These are phyloP conservation scores for Galendromus occidentalis DNA, from an alignment of 1,140 invertebrate genomes.

Conservation along the genomic window DNA sequence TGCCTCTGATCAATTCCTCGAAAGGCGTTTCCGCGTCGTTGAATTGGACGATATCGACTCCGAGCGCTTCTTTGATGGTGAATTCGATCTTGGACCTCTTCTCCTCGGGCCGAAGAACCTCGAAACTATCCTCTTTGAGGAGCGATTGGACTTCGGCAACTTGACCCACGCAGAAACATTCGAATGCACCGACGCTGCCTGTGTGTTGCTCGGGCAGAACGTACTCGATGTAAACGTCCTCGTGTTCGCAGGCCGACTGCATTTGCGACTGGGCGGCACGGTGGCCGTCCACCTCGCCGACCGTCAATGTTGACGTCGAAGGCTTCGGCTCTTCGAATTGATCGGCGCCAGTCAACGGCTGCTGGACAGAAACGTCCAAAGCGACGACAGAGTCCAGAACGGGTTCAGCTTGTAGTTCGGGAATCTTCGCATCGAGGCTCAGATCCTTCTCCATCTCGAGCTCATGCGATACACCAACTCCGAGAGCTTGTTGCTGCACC, in stretches of 20 bases:
- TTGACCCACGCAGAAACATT: neutral
- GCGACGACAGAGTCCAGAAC: neutral
- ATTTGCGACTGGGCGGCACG: neutral
- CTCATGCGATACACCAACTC: neutral
- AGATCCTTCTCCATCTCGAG: neutral
- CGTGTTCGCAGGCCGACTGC: neutral
- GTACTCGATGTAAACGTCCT: neutral
- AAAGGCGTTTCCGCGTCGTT: neutral
- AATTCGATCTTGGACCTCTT: conserved; percentile 5
- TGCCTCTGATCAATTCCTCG: neutral
- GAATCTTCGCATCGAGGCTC: neutral
- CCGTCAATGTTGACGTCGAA: neutral
- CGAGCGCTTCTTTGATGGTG: neutral
- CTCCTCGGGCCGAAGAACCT: neutral
- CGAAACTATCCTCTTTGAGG: conserved; percentile 5
- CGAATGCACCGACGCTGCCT: neutral
- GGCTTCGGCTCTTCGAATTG: neutral
- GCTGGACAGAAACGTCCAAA: neutral
- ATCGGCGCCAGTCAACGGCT: neutral
- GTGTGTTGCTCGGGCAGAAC: neutral
- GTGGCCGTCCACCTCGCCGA: neutral
- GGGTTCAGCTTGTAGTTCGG: neutral
- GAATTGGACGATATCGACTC: neutral
- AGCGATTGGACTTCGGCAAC: neutral
- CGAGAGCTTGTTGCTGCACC: neutral